Evolutionary conservation across 2,888 invertebrate genomes (phyloP), one percentile per base, ranked within the genome.

Genomic region (Sepioteuthis lessoniana): DNA sequence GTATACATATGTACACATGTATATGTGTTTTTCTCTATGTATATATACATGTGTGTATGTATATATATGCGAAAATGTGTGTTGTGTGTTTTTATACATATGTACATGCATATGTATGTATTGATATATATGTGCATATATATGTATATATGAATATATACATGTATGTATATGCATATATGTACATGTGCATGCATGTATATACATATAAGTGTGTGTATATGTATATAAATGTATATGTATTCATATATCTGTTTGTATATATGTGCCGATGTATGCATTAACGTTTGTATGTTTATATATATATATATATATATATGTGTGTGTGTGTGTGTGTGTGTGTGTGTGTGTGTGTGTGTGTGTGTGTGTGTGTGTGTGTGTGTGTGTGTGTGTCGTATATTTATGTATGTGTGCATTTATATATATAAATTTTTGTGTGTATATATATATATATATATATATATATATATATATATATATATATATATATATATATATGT

Each of bases 221-320:
- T 91, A 13, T 91, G 31, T 42, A 31, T 91, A 46, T 38, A 46
- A 42, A 46, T 38, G 25, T 38, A 46, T 91, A 25, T 91, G 25
- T 19, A 91, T 91, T 10, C 38, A 21, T 91, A 38, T 42, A 21
- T 42, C 7, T 31, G 4, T 91, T 0, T 31, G 37, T 91, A 37
- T 42, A 37, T 91, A 28, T 91, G 1, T 91, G 28, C 37, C 3
- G 37, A 0, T 37, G 38, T 42, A 46, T 91, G 31, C 7, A 91
- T 37, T 35, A 10, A 37, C 37, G 37, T 91, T 5, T 91, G 37
- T 91, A 37, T 91, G 37, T 91, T 37, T 91, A 25, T 16, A 16
- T 91, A 91, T 91, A 37, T 91, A 37, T 91, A 37, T 91, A 91
- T 91, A 90, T 90, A 90, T 90, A 90, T 90, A 90, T 90, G 31